Percentiles rank a stretch among this genome's conserved stretches.
These are phyloP conservation scores for Osmerus mordax DNA, from an alignment of 2,113 vertebrate genomes.

Conservation along the genomic window DNA sequence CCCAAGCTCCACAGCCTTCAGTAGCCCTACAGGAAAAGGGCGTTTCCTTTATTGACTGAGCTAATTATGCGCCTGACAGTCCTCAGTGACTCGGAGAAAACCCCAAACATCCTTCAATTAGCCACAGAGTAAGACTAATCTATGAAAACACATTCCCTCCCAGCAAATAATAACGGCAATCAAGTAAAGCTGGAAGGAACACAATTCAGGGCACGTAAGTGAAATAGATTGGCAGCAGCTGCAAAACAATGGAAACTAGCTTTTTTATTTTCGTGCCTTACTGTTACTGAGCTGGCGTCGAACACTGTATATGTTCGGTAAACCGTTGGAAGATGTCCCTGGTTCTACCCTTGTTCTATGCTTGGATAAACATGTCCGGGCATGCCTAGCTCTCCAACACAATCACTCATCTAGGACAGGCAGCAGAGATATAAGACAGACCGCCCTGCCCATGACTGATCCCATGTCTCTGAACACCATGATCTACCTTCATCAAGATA, in stretches of 20 bases:
- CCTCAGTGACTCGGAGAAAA: constrained; percentile 47
- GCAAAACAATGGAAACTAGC: neutral
- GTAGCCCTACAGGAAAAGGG: constrained; percentile 52
- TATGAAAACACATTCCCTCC: constrained; percentile 42
- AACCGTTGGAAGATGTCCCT: neutral
- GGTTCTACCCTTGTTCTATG: neutral
- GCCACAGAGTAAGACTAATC: constrained; percentile 43
- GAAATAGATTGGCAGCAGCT: neutral
- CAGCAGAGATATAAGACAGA: constrained; percentile 18
- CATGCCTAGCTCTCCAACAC: neutral
- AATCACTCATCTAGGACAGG: constrained; percentile 10
- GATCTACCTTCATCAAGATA: constrained; percentile 45
- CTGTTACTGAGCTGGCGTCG: neutral
- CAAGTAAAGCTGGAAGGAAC: constrained; percentile 10
- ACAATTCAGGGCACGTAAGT: neutral
- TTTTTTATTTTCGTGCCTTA: neutral
- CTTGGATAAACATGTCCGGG: neutral
- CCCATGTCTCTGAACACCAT: neutral
- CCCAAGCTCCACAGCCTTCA: neutral
- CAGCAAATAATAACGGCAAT: constrained; percentile 47
- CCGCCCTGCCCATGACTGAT: constrained; percentile 28
- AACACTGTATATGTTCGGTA: neutral
- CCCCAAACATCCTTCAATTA: constrained; percentile 64
- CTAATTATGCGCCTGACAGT: constrained; percentile 55
- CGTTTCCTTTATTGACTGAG: constrained; percentile 69